Base-by-base conservation (phyloP, 2,113 vertebrate species). In the Craseonycteris thonglongyai region DNA sequence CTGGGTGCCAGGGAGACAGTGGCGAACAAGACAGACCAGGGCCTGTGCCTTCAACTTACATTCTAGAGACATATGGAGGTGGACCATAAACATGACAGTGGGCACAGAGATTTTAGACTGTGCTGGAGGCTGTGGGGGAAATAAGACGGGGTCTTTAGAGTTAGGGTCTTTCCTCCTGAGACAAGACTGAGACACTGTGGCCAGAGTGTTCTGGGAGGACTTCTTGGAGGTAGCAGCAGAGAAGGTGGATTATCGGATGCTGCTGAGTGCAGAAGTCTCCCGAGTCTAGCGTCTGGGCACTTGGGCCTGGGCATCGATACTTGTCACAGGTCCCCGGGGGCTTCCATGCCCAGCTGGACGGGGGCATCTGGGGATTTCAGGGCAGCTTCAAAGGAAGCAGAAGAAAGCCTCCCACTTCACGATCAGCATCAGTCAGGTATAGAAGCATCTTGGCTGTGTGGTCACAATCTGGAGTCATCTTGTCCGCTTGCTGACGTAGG, bases 381-480 rank as follows among this genome's bases (percentile, higher is more conserved):
- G n/a, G 47, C 21, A 12, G 78, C 85, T 38, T 68, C 4, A 2
- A 75, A 38, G 38, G 90, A 40, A 66, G 59, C n/a, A 26, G 54
- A 54, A 35, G 49, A 15, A 22, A 30, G 38, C 11, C 66, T 63
- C 16, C 28, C 7, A 3, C 38, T 0, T 81, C 12, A 21, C 33
- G 30, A 0, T 16, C 49, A 0, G 16, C 42, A 0, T 49, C 56
- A 0, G 9, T 13, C 76, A 24, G 7, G 30, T 15, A 3, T 7
- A 9, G 24, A 15, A 69, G 79, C 24, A 10, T 30, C 69, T 24
- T 2, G 45, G 51, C 49, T 16, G 33, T 9, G 0, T 7, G 58
- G 1, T 5, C 51, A 3, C 7, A 3, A 15, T 24, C 35, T 16
- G 4, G 7, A 12, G 8, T 6, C 24, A 0, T 26, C 38, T 7